These are phyloP conservation scores for Chorisops tibialis DNA, from an alignment of 2,888 invertebrate species.

Conservation along the genomic window DNA sequence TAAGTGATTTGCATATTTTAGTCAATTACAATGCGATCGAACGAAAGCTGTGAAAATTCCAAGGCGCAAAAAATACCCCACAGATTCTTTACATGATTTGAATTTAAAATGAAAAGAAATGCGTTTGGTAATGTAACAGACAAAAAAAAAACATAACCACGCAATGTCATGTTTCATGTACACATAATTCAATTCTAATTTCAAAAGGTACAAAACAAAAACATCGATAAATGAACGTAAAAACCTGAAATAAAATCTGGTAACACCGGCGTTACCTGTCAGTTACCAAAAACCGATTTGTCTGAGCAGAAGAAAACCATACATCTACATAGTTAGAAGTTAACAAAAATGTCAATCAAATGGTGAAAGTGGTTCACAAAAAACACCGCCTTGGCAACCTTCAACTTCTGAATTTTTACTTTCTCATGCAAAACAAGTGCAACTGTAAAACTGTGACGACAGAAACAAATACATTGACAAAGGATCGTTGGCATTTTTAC, in stretches of 20 bases:
- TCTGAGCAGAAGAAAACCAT: background rate
- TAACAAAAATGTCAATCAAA: conserved; percentile 17
- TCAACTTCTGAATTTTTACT: conserved; percentile 33
- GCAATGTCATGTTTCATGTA: too few species aligned
- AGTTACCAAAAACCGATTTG: too few species aligned
- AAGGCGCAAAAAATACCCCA: background rate
- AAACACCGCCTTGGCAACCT: conserved; percentile 30
- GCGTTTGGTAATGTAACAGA: background rate
- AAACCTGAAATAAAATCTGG: background rate
- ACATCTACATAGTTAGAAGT: conserved; percentile 18
- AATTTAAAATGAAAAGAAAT: conserved; percentile 17
- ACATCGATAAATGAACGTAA: background rate
- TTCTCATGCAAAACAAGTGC: conserved; percentile 34
- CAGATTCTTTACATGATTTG: conserved; percentile 2
- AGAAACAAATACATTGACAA: background rate
- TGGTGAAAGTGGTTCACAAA: conserved; percentile 32
- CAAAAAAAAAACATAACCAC: too few species aligned
- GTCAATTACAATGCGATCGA: background rate
- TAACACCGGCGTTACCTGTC: too few species aligned
- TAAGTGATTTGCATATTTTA: too few species aligned
- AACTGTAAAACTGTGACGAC: conserved; percentile 7
- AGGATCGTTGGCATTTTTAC: background rate
- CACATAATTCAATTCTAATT: too few species aligned
- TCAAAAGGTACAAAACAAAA: too few species aligned
- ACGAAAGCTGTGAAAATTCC: conserved; percentile 20